Conservation (phyloP, 2,888 invertebrate species). For the Epirrita christyi region DNA sequence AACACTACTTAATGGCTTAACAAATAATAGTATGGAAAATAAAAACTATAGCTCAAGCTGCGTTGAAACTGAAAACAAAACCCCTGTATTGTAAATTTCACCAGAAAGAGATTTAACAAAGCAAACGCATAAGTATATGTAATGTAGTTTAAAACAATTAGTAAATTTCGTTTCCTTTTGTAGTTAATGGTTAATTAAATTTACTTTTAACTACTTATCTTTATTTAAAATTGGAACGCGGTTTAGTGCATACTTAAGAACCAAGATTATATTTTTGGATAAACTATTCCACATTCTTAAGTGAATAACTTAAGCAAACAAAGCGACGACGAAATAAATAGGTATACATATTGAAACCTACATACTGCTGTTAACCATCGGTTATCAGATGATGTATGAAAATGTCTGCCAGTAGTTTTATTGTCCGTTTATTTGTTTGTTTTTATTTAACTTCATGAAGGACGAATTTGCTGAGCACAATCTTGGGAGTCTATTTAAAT, state of each 20-base stretch:
- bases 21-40: neutral
- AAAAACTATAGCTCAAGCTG: neutral
- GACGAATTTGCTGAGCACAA: conserved; percentile 6
- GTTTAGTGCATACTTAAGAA: neutral
- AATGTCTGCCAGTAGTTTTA: too few species aligned
- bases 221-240: neutral
- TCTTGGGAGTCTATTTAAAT: conserved; percentile 60
- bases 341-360: too few species aligned
- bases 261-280: too few species aligned
- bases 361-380: too few species aligned
- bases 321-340: too few species aligned
- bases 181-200: neutral
- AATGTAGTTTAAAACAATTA: neutral
- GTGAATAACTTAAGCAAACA: too few species aligned
- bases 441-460: neutral
- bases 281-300: too few species aligned
- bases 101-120: neutral
- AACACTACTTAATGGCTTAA: neutral
- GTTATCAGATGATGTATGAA: too few species aligned
- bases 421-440: neutral
- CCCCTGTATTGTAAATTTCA: neutral
- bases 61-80: neutral
- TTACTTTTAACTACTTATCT: neutral
- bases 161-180: neutral
- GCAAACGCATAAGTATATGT: neutral